Conservation (phyloP, 2,888 invertebrate species). For the Bhutanitis thaidina region DNA sequence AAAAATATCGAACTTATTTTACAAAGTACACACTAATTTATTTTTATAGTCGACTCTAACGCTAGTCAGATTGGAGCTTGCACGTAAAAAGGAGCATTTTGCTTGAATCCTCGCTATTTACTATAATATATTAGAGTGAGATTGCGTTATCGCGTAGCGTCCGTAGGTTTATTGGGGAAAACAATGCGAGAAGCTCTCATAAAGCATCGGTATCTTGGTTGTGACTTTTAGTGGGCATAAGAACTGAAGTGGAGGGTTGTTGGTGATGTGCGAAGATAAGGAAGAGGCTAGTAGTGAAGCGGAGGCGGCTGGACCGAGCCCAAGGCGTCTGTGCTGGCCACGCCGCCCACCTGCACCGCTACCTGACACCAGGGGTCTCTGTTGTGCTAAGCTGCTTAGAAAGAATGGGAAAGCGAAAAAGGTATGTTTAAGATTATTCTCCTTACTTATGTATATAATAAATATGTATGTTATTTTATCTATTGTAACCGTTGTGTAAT, state of each 20-base stretch:
- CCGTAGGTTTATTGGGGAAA: constrained; percentile 56
- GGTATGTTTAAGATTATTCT: constrained; percentile 71
- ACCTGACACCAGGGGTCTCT: constrained; percentile 88
- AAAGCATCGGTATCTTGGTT: constrained; percentile 73
- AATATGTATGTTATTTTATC: too few species aligned
- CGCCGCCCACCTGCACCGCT: constrained; percentile 71
- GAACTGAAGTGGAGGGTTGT: constrained; percentile 45
- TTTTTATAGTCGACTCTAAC: constrained; percentile 32
- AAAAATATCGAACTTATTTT: constrained; percentile 68
- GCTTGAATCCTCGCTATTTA: constrained; percentile 47
- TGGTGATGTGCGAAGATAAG: constrained; percentile 72
- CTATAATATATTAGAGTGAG: constrained; percentile 54
- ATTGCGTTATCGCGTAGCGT: constrained; percentile 55
- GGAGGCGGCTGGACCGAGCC: constrained; percentile 47
- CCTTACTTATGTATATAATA: too few species aligned
- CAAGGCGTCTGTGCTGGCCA: constrained; percentile 65
- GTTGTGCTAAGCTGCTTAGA: constrained; percentile 88
- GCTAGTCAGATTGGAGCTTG: constrained; percentile 15
- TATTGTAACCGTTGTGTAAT: too few species aligned
- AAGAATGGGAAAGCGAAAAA: constrained; percentile 91
- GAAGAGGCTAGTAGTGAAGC: constrained; percentile 66
- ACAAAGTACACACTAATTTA: constrained; percentile 36
- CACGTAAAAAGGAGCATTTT: constrained; percentile 34
- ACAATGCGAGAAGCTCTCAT: constrained; percentile 71
- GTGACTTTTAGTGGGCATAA: constrained; percentile 54